Conservation (phyloP, 2,113 vertebrate species). For the Rhinoderma darwinii region DNA sequence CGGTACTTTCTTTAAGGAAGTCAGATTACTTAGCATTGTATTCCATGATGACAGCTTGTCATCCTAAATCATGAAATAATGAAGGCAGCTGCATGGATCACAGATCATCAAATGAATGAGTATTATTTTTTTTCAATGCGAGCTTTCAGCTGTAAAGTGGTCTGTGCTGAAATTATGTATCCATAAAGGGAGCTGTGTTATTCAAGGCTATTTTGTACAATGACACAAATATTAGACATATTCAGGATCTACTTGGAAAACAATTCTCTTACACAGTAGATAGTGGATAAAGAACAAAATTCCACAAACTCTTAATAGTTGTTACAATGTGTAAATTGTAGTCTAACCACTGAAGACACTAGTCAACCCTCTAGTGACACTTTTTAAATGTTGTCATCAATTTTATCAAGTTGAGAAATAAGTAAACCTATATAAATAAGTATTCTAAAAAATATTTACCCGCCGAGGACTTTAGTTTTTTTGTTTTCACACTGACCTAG, state of each 20-base stretch:
- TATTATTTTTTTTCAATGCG: background rate
- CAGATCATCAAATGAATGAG: background rate
- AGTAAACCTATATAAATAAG: too few relatives aligned
- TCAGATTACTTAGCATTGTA: slow-evolving; percentile 21
- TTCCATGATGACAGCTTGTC: background rate
- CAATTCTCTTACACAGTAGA: background rate
- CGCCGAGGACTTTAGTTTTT: too few relatives aligned
- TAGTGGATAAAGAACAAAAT: background rate
- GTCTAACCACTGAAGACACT: background rate
- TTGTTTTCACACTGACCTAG: too few relatives aligned
- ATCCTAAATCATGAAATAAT: slow-evolving; percentile 38
- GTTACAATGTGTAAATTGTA: background rate
- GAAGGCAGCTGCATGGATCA: slow-evolving; percentile 11
- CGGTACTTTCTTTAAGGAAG: slow-evolving; percentile 7
- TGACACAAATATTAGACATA: background rate
- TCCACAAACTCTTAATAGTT: background rate
- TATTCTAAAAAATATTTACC: too few relatives aligned
- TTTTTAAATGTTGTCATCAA: too few relatives aligned
- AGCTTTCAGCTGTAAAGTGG: background rate
- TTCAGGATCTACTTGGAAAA: background rate
- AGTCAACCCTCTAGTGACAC: background rate
- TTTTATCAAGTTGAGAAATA: too few relatives aligned
- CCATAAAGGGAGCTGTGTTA: background rate
- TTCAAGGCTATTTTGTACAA: background rate
- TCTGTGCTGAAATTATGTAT: background rate